A percentile compares a stretch with the other conserved stretches of the same genome.
These are phyloP conservation scores for Tromatobia lineatoria DNA, from an alignment of 2,888 invertebrate species.

Conservation along the genomic window DNA sequence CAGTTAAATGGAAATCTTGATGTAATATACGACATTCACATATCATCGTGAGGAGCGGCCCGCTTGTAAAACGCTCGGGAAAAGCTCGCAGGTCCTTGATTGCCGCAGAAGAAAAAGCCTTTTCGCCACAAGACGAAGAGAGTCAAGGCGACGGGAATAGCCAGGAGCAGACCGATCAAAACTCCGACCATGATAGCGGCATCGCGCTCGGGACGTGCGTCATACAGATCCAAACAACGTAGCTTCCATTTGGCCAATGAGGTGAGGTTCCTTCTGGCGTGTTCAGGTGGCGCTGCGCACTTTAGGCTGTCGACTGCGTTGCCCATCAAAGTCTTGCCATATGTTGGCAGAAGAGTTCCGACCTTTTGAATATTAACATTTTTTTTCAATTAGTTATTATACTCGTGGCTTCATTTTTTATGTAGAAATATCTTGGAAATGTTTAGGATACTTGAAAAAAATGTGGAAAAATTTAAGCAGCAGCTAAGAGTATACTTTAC, in stretches of 20 bases:
- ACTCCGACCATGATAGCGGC: constrained; percentile 90
- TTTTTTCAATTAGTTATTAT: too few species aligned
- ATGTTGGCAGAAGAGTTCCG: constrained; percentile 76
- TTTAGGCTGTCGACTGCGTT: constrained; percentile 80
- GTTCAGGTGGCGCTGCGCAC: constrained; percentile 90
- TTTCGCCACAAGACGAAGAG: constrained; percentile 88
- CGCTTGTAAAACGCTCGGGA: constrained; percentile 91
- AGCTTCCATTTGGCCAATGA: constrained; percentile 88
- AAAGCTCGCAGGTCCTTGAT: constrained; percentile 87
- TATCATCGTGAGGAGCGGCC: constrained; percentile 88
- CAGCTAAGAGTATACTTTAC: background rate
- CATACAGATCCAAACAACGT: constrained; percentile 89
- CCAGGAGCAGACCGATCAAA: constrained; percentile 89
- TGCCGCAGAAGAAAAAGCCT: constrained; percentile 88
- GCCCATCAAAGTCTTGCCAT: constrained; percentile 76
- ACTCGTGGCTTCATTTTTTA: background rate
- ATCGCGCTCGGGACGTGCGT: constrained; percentile 89
- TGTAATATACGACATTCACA: constrained; percentile 43
- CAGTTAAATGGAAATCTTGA: background rate
- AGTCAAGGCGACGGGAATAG: constrained; percentile 89
- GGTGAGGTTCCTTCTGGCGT: constrained; percentile 87
- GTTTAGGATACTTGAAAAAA: too few species aligned
- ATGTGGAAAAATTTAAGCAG: too few species aligned
- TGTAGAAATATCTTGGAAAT: too few species aligned
- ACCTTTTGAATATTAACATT: constrained; percentile 73